Evolutionary conservation across 1,140 invertebrate genomes (phyloP).

Genomic region (Aphelinus atriplicis): DNA sequence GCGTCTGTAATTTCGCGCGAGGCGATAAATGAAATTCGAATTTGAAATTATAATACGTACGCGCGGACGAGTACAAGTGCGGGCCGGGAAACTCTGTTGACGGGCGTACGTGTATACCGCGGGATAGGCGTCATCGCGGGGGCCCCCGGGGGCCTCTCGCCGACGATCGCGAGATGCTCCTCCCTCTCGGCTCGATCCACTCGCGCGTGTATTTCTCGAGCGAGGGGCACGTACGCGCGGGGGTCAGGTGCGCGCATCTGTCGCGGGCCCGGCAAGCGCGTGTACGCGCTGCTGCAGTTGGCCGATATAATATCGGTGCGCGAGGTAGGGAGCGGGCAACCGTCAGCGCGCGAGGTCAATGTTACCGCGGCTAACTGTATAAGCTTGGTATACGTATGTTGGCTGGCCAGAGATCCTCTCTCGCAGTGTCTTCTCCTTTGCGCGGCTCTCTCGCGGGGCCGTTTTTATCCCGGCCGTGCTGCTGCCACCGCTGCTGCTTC

Average conservation of each 20-base stretch:
- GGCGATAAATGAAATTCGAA: constrained; percentile 28
- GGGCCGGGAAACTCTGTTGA: too few species aligned
- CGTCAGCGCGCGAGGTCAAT: not conserved
- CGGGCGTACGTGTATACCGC: too few species aligned
- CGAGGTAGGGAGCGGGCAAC: not conserved
- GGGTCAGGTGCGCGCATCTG: not conserved
- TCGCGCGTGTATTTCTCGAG: constrained; percentile 4
- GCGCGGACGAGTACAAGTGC: too few species aligned
- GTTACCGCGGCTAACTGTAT: too few species aligned
- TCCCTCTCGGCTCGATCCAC: not conserved
- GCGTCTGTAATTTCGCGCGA: constrained; percentile 6
- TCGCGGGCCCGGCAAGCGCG: not conserved
- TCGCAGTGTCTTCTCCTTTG: not conserved
- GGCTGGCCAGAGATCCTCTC: not conserved
- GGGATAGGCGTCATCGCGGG: too few species aligned
- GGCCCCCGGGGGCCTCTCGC: too few species aligned
- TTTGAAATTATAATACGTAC: constrained; percentile 20
- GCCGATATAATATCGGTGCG: not conserved
- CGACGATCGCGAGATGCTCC: not conserved
- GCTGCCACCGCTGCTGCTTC: constrained; percentile 7
- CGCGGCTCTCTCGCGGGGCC: too few species aligned
- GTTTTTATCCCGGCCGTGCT: not conserved
- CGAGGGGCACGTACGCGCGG: not conserved
- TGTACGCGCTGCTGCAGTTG: not conserved
- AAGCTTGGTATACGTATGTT: too few species aligned